Conservation (phyloP, 2,888 invertebrate species). For the Onchidella celtica region DNA sequence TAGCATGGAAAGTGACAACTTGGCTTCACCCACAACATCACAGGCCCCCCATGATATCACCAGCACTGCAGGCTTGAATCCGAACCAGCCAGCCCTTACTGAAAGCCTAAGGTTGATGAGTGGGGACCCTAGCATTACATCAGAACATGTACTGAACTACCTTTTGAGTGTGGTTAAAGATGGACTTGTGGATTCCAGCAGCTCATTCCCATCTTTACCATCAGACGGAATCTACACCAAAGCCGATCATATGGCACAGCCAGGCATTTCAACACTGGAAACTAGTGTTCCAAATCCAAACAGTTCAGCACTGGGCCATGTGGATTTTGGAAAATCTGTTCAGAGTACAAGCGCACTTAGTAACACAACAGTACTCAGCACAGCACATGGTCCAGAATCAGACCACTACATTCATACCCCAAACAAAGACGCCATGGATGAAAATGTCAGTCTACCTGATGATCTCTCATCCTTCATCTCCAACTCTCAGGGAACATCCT, state of each 20-base stretch:
- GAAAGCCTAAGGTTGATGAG: conserved; percentile 55
- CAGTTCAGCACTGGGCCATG: conserved; percentile 9
- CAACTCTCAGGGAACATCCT: conserved; percentile 46
- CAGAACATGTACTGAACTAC: conserved; percentile 67
- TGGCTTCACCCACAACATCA: conserved; percentile 51
- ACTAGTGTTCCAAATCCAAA: neutral
- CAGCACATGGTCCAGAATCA: conserved; percentile 25
- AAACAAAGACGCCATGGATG: conserved; percentile 24
- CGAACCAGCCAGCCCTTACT: conserved; percentile 43
- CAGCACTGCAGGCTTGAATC: conserved; percentile 42
- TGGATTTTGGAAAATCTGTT: conserved; percentile 20
- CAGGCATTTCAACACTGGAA: conserved; percentile 14
- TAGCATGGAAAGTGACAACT: conserved; percentile 68
- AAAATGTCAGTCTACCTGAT: conserved; percentile 36
- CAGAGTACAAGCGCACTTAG: conserved; percentile 23
- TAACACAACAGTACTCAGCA: conserved; percentile 19
- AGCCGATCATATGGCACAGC: conserved; percentile 41
- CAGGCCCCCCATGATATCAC: conserved; percentile 38
- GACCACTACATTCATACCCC: conserved; percentile 26
- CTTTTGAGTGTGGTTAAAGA: conserved; percentile 68
- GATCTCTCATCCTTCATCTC: conserved; percentile 46
- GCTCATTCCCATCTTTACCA: conserved; percentile 56
- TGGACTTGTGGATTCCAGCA: conserved; percentile 56
- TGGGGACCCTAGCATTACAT: conserved; percentile 68
- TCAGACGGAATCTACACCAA: conserved; percentile 46